Evolutionary conservation across 2,888 invertebrate genomes (phyloP), one percentile per base, ranked within the genome.

Genomic region (Noctua janthina): DNA sequence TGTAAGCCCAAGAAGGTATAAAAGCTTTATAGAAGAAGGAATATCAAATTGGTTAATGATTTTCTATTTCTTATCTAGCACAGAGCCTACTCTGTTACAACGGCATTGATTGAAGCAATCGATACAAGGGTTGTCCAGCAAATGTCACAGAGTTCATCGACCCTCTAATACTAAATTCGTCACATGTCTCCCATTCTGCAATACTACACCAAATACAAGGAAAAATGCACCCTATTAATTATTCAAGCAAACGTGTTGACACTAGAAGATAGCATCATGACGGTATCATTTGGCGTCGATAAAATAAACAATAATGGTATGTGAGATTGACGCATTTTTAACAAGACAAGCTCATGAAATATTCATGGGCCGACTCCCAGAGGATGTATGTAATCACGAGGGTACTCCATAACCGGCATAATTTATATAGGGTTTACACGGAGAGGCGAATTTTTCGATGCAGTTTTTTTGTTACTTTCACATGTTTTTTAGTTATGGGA

Each of bases 321-420:
- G 83, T 72, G 92, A 93, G 95, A 94, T 94, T 94, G 95, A 95
- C 94, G 96, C 93, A 93, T 94, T 95, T 95, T 96, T 96, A 96
- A 96, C 96, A 95, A 96, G 96, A 91, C 92, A 84, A 74, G 80
- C 92, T 94, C 94, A 95, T 96, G 94, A 84, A 95, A 94, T 95
- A 95, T 96, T 92, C 96, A 96, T 95, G 93, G 88, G 87, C 82
- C 76, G 87, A 78, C 84, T 85, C 81, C 87, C 90, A 90, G 91
- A 94, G 95, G 95, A 95, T 95, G 94, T 92, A 88, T 92, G 93
- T 94, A 95, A 96, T 95, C 95, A 96, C 94, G 94, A 91, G 87
- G 84, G 85, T 87, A 89, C 91, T 87, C 85, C 87, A 90, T 92
- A 92, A 92, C 91, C 85, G 88, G 89, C 85, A 92, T 91, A 87